phyloP scores from a whole-genome alignment of 2,113 vertebrate genomes.

The Petroica traversi region DNA sequence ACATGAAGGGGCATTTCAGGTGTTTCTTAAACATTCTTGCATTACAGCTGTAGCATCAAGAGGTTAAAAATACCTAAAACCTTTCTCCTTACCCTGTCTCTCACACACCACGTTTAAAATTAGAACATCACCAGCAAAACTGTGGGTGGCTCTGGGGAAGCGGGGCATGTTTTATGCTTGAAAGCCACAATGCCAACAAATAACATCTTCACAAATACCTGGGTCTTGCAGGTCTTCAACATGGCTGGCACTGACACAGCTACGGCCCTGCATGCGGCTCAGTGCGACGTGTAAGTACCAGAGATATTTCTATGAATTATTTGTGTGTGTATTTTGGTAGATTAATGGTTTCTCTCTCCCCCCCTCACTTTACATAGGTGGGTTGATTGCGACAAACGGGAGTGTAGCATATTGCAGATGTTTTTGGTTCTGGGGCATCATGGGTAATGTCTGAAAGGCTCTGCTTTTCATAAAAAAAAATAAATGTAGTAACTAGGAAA shows the following conservation, averaged over 20 bases:
- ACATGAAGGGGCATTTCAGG: background rate
- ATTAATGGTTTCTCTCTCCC: background rate
- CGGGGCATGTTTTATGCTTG: background rate
- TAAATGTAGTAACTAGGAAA: background rate
- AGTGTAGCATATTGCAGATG: conserved; percentile 19
- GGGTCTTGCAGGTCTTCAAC: conserved; percentile 48
- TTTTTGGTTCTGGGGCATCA: conserved; percentile 7
- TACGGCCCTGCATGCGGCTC: background rate
- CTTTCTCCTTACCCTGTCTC: background rate
- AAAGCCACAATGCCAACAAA: background rate
- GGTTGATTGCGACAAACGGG: background rate
- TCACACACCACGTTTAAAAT: background rate
- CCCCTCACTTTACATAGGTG: background rate
- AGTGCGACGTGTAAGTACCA: background rate
- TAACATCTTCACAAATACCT: conserved; percentile 16
- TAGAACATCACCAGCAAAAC: background rate
- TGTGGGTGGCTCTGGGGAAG: background rate
- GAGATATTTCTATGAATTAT: background rate
- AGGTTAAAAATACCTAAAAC: background rate
- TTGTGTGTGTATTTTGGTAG: background rate
- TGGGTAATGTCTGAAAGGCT: background rate
- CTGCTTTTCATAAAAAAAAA: background rate
- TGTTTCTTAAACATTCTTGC: background rate
- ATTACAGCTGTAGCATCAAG: background rate
- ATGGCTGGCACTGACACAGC: background rate